Evolutionary conservation across 2,888 invertebrate species (phyloP), one percentile per base, ranked within the genome.

Genomic region (Caenorhabditis wallacei): DNA sequence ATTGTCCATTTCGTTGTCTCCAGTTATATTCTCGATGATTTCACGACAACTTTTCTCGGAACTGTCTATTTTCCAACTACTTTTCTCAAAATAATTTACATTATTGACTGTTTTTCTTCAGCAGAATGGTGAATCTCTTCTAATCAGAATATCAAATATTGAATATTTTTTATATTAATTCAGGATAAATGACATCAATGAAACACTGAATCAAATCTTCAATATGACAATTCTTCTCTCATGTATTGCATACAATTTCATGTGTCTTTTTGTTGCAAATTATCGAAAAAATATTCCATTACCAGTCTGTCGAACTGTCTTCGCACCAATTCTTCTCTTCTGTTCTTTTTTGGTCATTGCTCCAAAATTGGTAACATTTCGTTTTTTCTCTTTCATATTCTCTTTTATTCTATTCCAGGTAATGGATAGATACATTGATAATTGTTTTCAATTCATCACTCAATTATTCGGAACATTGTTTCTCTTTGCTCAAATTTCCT

Each of bases 251-350:
- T 82, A 82, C 37, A 78, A 79, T 20, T 66, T 78, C 26, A 82
- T 82, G 79, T 82, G 82, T 40, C 57, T 63, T n/a, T 82, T 69
- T 43, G 82, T 82, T 22, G 74, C 78, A 20, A 76, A 68, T 40
- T 68, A 82, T 30, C 71, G 82, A 7, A 71, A 78, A 13, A 71
- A 53, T 20, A 54, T 82, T 18, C 71, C 76, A 11, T n/a, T 78
- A 13, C 43, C 71, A 43, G 61, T 72, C 2, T 79, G 46, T n/a
- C 63, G 79, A 30, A 40, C 61, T 2, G 72, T 82, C 3, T 82
- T 78, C 37, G 54, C 68, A 7, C 78, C 72, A 1, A 82, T 82
- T 18, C 40, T 76, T 7, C 43, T 78, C n/a, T 71, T 82, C 53
- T 71, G 76, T 37, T 66, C 82, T 16, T 61, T 82, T 26, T 16